Evolutionary conservation across 2,797 vertebrate species (phyloP).

Genomic region (Rachycentron canadum): DNA sequence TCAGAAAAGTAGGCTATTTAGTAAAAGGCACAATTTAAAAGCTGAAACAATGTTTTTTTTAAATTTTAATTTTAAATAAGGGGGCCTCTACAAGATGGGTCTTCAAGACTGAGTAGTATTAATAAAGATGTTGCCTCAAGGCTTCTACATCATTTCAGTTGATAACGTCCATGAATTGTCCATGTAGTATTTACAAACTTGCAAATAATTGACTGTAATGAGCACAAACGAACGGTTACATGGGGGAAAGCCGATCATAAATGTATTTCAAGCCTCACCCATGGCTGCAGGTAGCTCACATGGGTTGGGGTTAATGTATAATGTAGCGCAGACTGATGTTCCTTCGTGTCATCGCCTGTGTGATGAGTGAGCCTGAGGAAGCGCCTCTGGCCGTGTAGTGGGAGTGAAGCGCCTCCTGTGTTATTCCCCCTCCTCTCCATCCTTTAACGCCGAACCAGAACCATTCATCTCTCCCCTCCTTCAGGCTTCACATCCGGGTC

Average conservation of each 20-base stretch:
- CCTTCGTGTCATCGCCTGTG: slow-evolving; percentile 44
- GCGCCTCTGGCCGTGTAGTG: slow-evolving; percentile 70
- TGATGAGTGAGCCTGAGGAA: slow-evolving; percentile 63
- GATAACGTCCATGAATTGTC: background rate
- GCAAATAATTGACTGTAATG: background rate
- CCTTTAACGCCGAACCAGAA: slow-evolving; percentile 82
- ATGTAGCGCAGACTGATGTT: slow-evolving; percentile 19
- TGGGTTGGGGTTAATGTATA: background rate
- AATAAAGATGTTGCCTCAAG: background rate
- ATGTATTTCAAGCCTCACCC: background rate
- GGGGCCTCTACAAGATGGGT: too few relatives aligned
- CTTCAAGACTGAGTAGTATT: background rate
- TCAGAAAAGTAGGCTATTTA: background rate
- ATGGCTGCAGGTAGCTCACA: background rate
- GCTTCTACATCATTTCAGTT: background rate
- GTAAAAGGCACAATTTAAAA: background rate
- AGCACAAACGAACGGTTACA: background rate
- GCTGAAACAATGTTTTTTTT: background rate
- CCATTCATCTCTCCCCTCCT: slow-evolving; percentile 84
- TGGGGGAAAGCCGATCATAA: background rate
- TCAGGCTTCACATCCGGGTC: slow-evolving; percentile 91
- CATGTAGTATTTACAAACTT: background rate
- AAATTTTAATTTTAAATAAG: too few relatives aligned
- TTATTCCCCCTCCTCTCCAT: slow-evolving; percentile 79
- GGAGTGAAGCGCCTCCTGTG: slow-evolving; percentile 74